Evolutionary conservation across 1,140 invertebrate species (phyloP).

Genomic region (Magallana gigas): DNA sequence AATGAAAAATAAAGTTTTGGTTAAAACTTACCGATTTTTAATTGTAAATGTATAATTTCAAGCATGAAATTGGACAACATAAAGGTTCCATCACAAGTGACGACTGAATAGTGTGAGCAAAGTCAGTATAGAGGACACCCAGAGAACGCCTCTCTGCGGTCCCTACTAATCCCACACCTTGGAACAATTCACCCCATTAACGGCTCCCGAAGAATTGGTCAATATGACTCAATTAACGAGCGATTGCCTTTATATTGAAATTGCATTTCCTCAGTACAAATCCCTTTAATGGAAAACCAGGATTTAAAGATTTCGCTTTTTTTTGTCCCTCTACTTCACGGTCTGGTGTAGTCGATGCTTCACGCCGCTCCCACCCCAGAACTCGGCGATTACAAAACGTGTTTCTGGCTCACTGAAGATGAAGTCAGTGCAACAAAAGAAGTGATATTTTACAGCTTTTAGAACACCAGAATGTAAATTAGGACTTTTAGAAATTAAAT

Average conservation of each 20-base stretch:
- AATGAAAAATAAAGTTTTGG: too few relatives aligned
- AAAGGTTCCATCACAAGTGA: too few relatives aligned
- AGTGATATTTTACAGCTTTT: not conserved
- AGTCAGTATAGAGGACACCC: too few relatives aligned
- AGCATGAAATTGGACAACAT: too few relatives aligned
- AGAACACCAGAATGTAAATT: not conserved
- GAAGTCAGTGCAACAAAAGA: not conserved
- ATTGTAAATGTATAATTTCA: too few relatives aligned
- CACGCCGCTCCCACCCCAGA: not conserved
- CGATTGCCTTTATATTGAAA: constrained; percentile 20
- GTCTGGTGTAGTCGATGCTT: not conserved
- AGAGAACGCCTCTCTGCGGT: not conserved
- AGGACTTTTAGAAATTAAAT: not conserved
- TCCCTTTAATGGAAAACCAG: constrained; percentile 7
- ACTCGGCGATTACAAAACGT: not conserved
- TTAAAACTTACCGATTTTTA: too few relatives aligned
- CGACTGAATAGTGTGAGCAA: too few relatives aligned
- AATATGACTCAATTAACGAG: constrained; percentile 15
- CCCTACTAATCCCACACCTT: not conserved
- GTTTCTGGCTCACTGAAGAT: constrained; percentile 16
- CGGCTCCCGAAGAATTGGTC: constrained; percentile 5
- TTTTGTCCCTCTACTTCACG: not conserved
- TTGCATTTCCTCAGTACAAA: not conserved
- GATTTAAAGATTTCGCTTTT: not conserved
- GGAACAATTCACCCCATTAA: constrained; percentile 13